Evolutionary conservation across 2,888 invertebrate genomes (phyloP).

Genomic region (Thereva unica): DNA sequence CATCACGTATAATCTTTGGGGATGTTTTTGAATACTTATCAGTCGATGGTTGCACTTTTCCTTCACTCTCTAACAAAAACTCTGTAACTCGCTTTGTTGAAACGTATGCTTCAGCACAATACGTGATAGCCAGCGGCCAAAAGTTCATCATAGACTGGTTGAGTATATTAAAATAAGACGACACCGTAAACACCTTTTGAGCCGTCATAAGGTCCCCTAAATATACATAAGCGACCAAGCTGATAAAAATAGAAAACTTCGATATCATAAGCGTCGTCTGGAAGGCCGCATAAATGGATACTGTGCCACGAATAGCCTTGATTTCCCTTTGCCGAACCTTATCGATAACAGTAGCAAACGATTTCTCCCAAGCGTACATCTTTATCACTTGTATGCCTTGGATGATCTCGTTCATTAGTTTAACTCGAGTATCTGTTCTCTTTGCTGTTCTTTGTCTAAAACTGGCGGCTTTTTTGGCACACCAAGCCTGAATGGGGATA

Average conservation of each 20-base stretch:
- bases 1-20: too few relatives aligned
- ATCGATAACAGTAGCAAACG: slow-evolving; percentile 74
- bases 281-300: slow-evolving; percentile 70
- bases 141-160: slow-evolving; percentile 79
- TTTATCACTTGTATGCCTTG: slow-evolving; percentile 83
- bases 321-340: slow-evolving; percentile 75
- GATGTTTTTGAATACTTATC: background rate
- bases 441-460: slow-evolving; percentile 72
- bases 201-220: slow-evolving; percentile 71
- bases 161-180: slow-evolving; percentile 79
- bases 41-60: slow-evolving; percentile 39
- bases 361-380: slow-evolving; percentile 87
- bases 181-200: slow-evolving; percentile 76
- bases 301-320: slow-evolving; percentile 67
- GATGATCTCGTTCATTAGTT: slow-evolving; percentile 87
- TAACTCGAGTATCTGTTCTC: slow-evolving; percentile 81
- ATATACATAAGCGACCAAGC: slow-evolving; percentile 71
- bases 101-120: slow-evolving; percentile 75
- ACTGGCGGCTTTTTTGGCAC: slow-evolving; percentile 70
- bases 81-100: slow-evolving; percentile 73
- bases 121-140: slow-evolving; percentile 77
- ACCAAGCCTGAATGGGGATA: slow-evolving; percentile 74
- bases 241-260: slow-evolving; percentile 76
- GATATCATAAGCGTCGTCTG: slow-evolving; percentile 77
- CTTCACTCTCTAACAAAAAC: slow-evolving; percentile 60